These are phyloP conservation scores for Eustalomyia histrio DNA, from an alignment of 2,888 invertebrate species.

Conservation along the genomic window DNA sequence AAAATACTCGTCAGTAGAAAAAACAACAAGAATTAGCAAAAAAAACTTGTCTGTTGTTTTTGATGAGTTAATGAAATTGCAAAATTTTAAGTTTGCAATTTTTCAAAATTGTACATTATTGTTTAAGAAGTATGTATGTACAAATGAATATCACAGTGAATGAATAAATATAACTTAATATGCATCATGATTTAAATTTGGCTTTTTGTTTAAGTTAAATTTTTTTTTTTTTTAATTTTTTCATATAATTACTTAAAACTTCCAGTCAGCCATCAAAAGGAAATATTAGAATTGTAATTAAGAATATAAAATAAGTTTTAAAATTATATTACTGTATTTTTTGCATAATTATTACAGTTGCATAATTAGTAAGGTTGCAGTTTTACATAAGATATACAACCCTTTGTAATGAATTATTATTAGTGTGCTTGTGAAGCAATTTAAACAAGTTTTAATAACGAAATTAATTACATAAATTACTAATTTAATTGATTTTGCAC, in stretches of 20 bases:
- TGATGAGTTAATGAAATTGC: conserved; percentile 55
- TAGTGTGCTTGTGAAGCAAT: too few relatives aligned
- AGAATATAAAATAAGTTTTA: conserved; percentile 37
- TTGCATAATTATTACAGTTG: too few relatives aligned
- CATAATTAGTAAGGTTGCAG: neutral
- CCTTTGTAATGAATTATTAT: neutral
- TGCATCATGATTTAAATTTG: conserved; percentile 15
- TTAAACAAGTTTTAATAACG: too few relatives aligned
- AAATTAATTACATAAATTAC: too few relatives aligned
- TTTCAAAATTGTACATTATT: conserved; percentile 13
- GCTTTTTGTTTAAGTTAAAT: neutral
- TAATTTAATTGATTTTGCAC: too few relatives aligned
- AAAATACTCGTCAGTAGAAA: neutral
- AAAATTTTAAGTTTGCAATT: conserved; percentile 47
- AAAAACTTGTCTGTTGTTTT: conserved; percentile 18
- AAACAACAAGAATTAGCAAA: conserved; percentile 19
- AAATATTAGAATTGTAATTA: conserved; percentile 60
- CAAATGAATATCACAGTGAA: neutral
- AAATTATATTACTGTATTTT: neutral
- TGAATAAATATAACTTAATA: conserved; percentile 4
- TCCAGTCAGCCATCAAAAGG: conserved; percentile 38
- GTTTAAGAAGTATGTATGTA: neutral
- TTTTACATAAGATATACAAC: too few relatives aligned
- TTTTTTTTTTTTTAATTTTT: neutral
- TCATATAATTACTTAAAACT: conserved; percentile 37